Conservation (phyloP, 1,140 invertebrate species). For the Telenomus remus region DNA sequence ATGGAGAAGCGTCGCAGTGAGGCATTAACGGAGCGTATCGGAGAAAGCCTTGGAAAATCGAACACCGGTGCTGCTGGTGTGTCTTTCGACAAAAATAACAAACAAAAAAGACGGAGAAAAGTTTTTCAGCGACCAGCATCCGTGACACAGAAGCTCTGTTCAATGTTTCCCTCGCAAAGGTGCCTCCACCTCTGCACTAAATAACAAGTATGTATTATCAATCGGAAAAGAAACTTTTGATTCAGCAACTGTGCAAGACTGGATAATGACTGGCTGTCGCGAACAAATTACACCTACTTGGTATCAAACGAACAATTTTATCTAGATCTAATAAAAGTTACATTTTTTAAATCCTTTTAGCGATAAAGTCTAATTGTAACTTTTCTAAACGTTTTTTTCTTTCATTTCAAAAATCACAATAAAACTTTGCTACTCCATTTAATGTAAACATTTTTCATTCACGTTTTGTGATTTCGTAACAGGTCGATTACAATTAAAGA, state of each 20-base stretch:
- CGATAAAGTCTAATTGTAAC: not conserved
- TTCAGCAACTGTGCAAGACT: constrained; percentile 11
- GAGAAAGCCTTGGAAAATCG: constrained; percentile 71
- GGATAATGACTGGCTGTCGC: constrained; percentile 40
- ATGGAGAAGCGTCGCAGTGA: constrained; percentile 56
- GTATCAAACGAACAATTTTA: constrained; percentile 20
- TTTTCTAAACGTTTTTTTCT: not conserved
- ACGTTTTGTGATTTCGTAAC: too few species aligned
- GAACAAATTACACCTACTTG: constrained; percentile 18
- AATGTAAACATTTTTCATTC: too few species aligned
- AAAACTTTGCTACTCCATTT: too few species aligned
- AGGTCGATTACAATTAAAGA: too few species aligned
- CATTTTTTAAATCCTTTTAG: not conserved
- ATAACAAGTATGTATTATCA: constrained; percentile 47
- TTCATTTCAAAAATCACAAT: too few species aligned
- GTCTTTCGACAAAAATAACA: constrained; percentile 41
- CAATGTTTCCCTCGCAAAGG: constrained; percentile 12
- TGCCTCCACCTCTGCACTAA: constrained; percentile 24
- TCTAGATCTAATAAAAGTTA: constrained; percentile 15
- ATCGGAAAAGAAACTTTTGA: constrained; percentile 27
- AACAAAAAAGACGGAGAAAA: constrained; percentile 24
- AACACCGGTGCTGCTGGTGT: constrained; percentile 37
- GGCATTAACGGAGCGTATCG: constrained; percentile 73
- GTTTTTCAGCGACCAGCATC: constrained; percentile 6
- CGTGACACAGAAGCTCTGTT: constrained; percentile 10